Evolutionary conservation across 2,888 invertebrate species (phyloP).

Genomic region (Periphyllus acericola): DNA sequence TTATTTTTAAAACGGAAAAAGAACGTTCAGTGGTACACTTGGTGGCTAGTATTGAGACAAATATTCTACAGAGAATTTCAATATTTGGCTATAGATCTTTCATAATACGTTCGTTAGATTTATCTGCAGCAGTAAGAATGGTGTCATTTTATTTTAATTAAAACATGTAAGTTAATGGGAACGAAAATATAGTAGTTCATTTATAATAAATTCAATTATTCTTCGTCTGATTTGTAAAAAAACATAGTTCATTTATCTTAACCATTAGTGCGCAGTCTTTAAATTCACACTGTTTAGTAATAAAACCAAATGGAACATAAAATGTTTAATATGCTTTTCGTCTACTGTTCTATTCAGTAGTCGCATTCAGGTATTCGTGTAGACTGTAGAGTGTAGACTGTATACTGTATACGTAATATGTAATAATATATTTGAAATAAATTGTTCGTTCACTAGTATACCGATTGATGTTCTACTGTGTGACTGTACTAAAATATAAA

Average conservation of each 20-base stretch:
- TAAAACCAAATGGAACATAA: conserved; percentile 12
- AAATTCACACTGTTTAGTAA: conserved; percentile 16
- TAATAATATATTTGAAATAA: too few relatives aligned
- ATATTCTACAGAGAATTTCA: conserved; percentile 11
- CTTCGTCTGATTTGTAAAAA: conserved; percentile 10
- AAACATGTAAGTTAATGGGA: background rate
- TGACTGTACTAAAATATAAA: too few relatives aligned
- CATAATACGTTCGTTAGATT: too few relatives aligned
- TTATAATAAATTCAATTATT: conserved; percentile 31
- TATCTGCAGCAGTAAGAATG: too few relatives aligned
- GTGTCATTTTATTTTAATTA: conserved; percentile 15
- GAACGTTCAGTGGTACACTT: too few relatives aligned
- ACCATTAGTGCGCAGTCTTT: background rate
- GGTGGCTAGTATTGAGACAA: too few relatives aligned
- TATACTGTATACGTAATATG: too few relatives aligned
- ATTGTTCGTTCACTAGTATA: too few relatives aligned
- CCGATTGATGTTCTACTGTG: too few relatives aligned
- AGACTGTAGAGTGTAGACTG: too few relatives aligned
- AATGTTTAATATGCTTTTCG: conserved; percentile 33
- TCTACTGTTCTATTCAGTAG: conserved; percentile 8
- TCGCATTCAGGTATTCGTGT: too few relatives aligned
- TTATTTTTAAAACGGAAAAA: too few relatives aligned
- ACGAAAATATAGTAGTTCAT: conserved; percentile 19
- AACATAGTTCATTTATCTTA: background rate
- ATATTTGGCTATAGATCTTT: conserved; percentile 22